Evolutionary conservation across 1,140 invertebrate genomes (phyloP).

Genomic region (Acromyrmex charruanus): DNA sequence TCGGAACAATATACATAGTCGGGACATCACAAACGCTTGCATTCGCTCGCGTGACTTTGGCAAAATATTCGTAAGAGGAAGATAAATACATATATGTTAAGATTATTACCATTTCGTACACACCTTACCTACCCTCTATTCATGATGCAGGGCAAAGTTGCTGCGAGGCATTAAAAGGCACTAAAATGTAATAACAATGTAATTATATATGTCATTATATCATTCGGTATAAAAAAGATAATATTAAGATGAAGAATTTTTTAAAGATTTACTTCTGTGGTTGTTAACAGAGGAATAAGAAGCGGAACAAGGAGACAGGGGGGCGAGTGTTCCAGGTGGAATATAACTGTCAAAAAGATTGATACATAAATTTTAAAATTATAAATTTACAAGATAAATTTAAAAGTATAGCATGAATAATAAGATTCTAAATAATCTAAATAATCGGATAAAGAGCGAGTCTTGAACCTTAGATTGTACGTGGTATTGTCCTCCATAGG

Average conservation of each 20-base stretch:
- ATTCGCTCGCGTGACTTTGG: neutral
- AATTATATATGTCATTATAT: neutral
- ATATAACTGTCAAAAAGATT: slow-evolving; percentile 72
- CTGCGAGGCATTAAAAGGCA: slow-evolving; percentile 10
- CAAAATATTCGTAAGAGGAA: neutral
- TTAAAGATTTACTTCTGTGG: slow-evolving; percentile 61
- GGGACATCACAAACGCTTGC: slow-evolving; percentile 4
- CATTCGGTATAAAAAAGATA: slow-evolving; percentile 8
- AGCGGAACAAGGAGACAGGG: slow-evolving; percentile 60
- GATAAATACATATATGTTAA: slow-evolving; percentile 23
- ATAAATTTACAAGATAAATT: neutral
- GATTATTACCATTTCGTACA: neutral
- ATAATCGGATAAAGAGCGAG: neutral
- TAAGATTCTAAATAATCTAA: slow-evolving; percentile 6
- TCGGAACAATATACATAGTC: slow-evolving; percentile 16
- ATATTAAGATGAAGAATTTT: slow-evolving; percentile 8
- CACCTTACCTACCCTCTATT: slow-evolving; percentile 18
- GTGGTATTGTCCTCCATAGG: slow-evolving; percentile 82
- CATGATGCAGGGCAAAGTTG: slow-evolving; percentile 42
- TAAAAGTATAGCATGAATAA: neutral
- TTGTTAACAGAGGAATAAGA: slow-evolving; percentile 49
- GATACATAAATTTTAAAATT: neutral
- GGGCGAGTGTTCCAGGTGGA: slow-evolving; percentile 75
- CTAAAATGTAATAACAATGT: slow-evolving; percentile 34
- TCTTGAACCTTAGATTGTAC: slow-evolving; percentile 80